Percentiles rank a stretch among this genome's conserved stretches.
Evolutionary conservation across 2,113 vertebrate species (phyloP).

Genomic region (Phrynocephalus versicolor): DNA sequence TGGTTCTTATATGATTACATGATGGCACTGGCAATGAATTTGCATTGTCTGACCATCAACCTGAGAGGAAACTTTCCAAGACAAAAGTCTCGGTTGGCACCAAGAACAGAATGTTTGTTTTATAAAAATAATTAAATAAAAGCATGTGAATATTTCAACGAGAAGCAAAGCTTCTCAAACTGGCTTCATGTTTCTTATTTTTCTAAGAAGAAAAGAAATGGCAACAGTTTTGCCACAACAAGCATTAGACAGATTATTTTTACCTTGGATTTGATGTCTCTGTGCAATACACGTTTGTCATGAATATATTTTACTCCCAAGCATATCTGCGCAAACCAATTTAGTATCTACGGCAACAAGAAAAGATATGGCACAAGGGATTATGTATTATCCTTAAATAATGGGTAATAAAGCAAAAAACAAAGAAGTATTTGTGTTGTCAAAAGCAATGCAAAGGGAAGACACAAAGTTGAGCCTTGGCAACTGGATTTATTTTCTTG

Average conservation of each 20-base stretch:
- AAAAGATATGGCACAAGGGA: neutral
- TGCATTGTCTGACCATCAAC: neutral
- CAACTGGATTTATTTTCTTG: too few species aligned
- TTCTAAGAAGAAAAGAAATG: neutral
- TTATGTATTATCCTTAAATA: neutral
- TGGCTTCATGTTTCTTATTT: neutral
- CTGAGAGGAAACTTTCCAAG: neutral
- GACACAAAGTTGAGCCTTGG: too few species aligned
- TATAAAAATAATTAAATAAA: neutral
- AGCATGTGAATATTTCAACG: neutral
- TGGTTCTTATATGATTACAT: neutral
- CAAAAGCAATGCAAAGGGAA: too few species aligned
- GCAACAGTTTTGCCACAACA: neutral
- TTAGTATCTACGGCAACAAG: slow-evolving; percentile 79
- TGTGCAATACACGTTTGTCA: slow-evolving; percentile 85
- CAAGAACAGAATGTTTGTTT: neutral
- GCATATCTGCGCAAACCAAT: slow-evolving; percentile 93
- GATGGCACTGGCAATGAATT: neutral
- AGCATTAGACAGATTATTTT: slow-evolving; percentile 32
- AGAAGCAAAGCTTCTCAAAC: neutral
- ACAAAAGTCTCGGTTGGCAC: neutral
- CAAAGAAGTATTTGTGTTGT: neutral
- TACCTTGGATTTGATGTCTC: slow-evolving; percentile 96
- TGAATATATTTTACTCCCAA: slow-evolving; percentile 88
- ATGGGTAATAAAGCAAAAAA: neutral